Evolutionary conservation across 2,888 invertebrate species (phyloP).

Genomic region (Fabriciana adippe): DNA sequence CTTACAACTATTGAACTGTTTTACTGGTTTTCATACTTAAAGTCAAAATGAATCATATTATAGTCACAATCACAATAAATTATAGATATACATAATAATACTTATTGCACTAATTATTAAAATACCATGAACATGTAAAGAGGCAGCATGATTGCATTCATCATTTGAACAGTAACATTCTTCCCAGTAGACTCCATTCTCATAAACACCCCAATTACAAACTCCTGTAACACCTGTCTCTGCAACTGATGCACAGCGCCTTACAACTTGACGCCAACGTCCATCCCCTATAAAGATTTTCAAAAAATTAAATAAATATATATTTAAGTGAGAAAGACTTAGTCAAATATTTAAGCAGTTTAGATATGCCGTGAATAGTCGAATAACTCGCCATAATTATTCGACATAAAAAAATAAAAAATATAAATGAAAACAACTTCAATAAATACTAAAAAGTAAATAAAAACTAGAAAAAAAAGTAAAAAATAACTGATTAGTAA

Average conservation of each 20-base stretch:
- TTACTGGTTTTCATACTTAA: too few species aligned
- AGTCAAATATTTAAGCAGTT: not conserved
- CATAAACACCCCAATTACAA: slow-evolving; percentile 97
- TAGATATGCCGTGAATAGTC: not conserved
- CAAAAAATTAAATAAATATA: not conserved
- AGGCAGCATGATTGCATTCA: slow-evolving; percentile 87
- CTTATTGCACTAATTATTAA: slow-evolving; percentile 45
- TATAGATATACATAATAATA: slow-evolving; percentile 28
- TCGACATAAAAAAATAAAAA: too few species aligned
- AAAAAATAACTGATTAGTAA: too few species aligned
- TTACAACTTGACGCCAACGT: slow-evolving; percentile 94
- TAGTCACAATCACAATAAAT: slow-evolving; percentile 7
- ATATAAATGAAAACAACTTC: too few species aligned
- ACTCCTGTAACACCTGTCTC: slow-evolving; percentile 96
- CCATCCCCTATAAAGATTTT: slow-evolving; percentile 91
- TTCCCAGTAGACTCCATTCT: slow-evolving; percentile 98
- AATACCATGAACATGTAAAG: slow-evolving; percentile 49
- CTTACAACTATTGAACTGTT: too few species aligned
- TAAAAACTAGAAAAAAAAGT: too few species aligned
- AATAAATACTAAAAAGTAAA: too few species aligned
- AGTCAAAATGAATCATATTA: not conserved
- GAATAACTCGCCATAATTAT: too few species aligned
- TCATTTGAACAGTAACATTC: slow-evolving; percentile 97
- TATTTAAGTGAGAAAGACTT: not conserved
- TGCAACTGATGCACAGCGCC: slow-evolving; percentile 94